A percentile compares a stretch with the other conserved stretches of the same genome.
These are phyloP conservation scores for Struthidea cinerea DNA, from an alignment of 2,113 vertebrate species.

Conservation along the genomic window DNA sequence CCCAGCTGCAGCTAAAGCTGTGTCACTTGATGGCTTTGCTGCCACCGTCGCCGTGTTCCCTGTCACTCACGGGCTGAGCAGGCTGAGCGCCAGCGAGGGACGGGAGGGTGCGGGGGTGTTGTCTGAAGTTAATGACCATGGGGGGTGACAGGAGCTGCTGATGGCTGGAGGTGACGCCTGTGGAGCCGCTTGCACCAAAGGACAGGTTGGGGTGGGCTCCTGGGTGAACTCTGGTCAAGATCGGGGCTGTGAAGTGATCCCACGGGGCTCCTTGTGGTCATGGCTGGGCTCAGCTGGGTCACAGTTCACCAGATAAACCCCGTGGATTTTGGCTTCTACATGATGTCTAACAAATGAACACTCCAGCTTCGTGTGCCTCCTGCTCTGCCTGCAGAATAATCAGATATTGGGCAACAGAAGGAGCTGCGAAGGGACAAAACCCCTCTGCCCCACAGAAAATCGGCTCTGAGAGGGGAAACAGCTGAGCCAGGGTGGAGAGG, in stretches of 20 bases:
- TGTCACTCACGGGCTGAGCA: neutral
- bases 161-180: neutral
- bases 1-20: neutral
- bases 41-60: neutral
- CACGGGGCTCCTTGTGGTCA: accelerated
- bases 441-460: neutral
- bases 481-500: neutral
- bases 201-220: neutral
- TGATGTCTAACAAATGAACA: neutral
- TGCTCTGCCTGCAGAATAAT: neutral
- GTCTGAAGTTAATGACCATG: neutral
- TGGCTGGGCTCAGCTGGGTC: neutral
- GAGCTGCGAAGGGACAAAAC: neutral
- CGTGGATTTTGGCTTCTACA: neutral
- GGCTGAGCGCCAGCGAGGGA: neutral
- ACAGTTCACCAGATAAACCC: neutral
- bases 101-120: neutral
- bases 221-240: accelerated
- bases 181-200: accelerated
- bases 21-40: neutral
- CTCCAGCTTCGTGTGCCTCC: neutral
- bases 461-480: neutral
- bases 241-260: accelerated
- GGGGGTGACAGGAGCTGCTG: neutral
- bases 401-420: neutral